Evolutionary conservation across 2,888 invertebrate species (phyloP).

Genomic region (Phorcus lineatus): DNA sequence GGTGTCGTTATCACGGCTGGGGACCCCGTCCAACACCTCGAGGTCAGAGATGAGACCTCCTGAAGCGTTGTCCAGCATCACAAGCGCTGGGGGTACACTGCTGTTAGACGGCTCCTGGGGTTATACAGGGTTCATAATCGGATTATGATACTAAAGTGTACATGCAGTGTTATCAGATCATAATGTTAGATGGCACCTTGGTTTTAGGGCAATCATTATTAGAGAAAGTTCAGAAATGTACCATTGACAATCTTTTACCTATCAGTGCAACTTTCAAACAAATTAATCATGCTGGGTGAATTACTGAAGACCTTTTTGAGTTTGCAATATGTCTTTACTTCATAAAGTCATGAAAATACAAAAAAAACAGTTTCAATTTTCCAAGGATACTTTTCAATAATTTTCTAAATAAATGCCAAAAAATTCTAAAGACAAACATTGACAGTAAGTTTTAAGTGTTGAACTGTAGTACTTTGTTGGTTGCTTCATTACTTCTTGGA

Average conservation of each 20-base stretch:
- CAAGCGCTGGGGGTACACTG: conserved; percentile 79
- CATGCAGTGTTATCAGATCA: background rate
- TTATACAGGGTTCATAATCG: background rate
- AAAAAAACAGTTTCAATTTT: too few species aligned
- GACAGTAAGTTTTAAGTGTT: too few species aligned
- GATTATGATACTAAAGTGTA: background rate
- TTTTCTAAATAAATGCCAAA: too few species aligned
- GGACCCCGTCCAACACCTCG: conserved; percentile 88
- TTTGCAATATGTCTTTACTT: too few species aligned
- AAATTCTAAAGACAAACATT: too few species aligned
- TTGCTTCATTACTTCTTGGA: too few species aligned
- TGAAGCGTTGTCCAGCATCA: conserved; percentile 83
- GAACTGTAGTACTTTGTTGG: too few species aligned
- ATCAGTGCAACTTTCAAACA: too few species aligned
- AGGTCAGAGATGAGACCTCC: conserved; percentile 87
- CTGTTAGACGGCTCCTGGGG: conserved; percentile 68
- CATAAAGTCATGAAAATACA: too few species aligned
- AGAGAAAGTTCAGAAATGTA: background rate
- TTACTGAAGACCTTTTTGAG: too few species aligned
- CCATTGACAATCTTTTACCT: background rate
- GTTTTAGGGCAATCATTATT: background rate
- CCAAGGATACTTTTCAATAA: too few species aligned
- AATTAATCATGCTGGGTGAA: too few species aligned
- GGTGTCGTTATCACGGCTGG: conserved; percentile 91
- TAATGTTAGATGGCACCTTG: background rate